phyloP scores from a whole-genome alignment of 2,888 invertebrate species.

The Sinotaia quadrata region DNA sequence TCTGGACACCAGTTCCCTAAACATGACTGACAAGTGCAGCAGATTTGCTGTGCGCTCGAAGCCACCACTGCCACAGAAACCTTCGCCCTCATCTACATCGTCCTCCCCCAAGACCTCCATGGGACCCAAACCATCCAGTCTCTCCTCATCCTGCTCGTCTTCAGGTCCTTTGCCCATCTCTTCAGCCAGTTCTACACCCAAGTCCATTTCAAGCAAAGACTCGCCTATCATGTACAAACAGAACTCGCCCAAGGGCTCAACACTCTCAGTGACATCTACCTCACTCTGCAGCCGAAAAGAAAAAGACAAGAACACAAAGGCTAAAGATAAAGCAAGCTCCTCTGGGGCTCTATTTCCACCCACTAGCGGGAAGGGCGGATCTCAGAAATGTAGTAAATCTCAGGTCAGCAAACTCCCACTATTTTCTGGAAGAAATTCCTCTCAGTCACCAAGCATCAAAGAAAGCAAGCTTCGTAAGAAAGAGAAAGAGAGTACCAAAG shows the following conservation, averaged over 20 bases:
- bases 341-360: too few relatives aligned
- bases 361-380: constrained; percentile 17
- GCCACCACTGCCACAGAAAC: constrained; percentile 60
- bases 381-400: constrained; percentile 8
- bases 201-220: constrained; percentile 28
- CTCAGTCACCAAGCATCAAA: constrained; percentile 22
- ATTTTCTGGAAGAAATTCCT: constrained; percentile 23
- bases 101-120: constrained; percentile 31
- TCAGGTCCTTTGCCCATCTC: constrained; percentile 29
- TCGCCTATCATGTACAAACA: constrained; percentile 29
- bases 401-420: constrained; percentile 32
- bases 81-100: constrained; percentile 33
- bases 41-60: constrained; percentile 41
- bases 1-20: constrained; percentile 12
- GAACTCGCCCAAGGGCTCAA: constrained; percentile 25
- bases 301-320: constrained; percentile 20
- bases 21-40: constrained; percentile 32
- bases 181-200: constrained; percentile 38
- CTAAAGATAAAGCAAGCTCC: constrained; percentile 26
- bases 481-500: constrained; percentile 56
- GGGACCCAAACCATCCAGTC: constrained; percentile 19
- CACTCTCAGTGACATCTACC: constrained; percentile 25
- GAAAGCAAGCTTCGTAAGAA: constrained; percentile 58
- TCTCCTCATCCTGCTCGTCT: constrained; percentile 28
- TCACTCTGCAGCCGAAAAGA: constrained; percentile 22